Evolutionary conservation across 2,797 vertebrate species (phyloP), one percentile per base, ranked within the genome.

Genomic region (Urocyon cinereoargenteus): DNA sequence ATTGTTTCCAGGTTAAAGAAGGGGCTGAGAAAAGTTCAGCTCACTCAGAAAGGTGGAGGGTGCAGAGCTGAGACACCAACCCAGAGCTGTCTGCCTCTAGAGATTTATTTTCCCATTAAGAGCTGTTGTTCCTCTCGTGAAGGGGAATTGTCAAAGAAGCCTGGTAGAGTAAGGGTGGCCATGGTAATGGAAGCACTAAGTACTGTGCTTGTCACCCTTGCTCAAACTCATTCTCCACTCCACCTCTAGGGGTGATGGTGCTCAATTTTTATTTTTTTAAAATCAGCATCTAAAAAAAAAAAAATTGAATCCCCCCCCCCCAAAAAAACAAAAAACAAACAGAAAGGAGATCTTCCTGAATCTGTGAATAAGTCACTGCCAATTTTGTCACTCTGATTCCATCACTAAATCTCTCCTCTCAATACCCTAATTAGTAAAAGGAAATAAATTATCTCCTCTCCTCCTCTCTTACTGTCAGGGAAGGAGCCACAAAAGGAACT

Each of bases 81-180:
- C 26, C 11, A 62, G 22, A 57, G 26, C 40, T 34, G 4, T 21
- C 64, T 81, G 57, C 40, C 31, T 90, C 64, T 24, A 9, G 77
- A 94, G 75, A 93, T 66, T 51, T 88, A 73, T 93, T 64, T 95
- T 96, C 89, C 90, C 90, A 82, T 68, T 70, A 94, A 77, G 55
- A 83, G 61, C 73, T 61, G 31, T 40, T 96, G 49, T 70, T 92
- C 86, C 77, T 88, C 21, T 73, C 45, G 78, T 86, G 86, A 82
- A 93, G 51, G 28, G 26, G 88, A 82, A 73, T 61, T 59, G 28
- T 78, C 59, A 89, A 86, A 94, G 89, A 62, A 36, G 36, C 68
- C 45, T 64, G 87, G 51, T 88, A 87, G 86, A 79, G 88, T 88
- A 88, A 90, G 15, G 45, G 34, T 45, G 49, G 73, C 21, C 10